Evolutionary conservation across 1,140 invertebrate genomes (phyloP), one percentile per base, ranked within the genome.

Genomic region (Nymphalis io): DNA sequence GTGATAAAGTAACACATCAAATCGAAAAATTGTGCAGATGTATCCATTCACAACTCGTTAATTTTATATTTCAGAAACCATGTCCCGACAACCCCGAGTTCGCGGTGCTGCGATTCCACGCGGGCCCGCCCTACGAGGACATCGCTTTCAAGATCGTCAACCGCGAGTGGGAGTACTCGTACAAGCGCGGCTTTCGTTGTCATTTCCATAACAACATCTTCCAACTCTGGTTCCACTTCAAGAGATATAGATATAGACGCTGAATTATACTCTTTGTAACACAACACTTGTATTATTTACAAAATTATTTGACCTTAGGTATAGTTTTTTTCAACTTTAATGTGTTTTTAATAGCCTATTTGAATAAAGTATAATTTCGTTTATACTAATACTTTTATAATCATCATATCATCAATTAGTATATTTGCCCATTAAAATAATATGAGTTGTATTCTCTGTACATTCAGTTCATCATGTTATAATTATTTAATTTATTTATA

Each of bases 191-290:
- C 33, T 99, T 99, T 91, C 94, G 98, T 57, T 99, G 98, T 92
- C 98, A 99, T 88, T 99, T 99, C 92, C 98, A 99, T 82, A 99
- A 99, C 89, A 99, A 99, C 85, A 99, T 99, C 76, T 99, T 99
- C 86, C 99, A 99, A 85, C 92, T 99, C 12, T 99, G 98, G 98
- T 99, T 99, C 91, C 98, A 99, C 84, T 99, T 99, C 90, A 99
- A 99, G 89, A 93, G 98, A 76, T 99, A 99, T 87, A 93, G 99
- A 73, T 99, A 99, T 90, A 93, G 99, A 63, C 94, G 98, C 93
- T 99, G 69, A 70, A 27, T 44, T 55, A 55, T 11, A 55, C 3
- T 27, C 2, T 55, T 27, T 53, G 4, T 55, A 1, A 27, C 12
- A 55, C 12, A 23, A 15, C n/a, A 4, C 1, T 55, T 55, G 23